Conservation (phyloP, 2,888 invertebrate genomes). For the Hoplodrina ambigua region DNA sequence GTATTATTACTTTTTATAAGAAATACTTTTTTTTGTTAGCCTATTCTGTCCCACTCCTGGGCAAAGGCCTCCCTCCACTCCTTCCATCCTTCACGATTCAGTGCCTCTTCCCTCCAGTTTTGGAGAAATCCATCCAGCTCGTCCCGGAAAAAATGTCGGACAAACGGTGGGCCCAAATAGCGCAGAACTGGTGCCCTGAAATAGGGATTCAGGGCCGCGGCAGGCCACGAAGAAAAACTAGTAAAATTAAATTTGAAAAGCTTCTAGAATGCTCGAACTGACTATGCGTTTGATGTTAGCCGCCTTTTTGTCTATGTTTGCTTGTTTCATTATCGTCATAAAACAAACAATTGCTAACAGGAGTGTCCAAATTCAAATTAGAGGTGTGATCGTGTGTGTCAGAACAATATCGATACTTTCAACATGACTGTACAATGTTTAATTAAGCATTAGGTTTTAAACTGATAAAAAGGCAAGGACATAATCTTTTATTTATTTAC, state of each 20-base stretch:
- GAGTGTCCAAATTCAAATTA: not conserved
- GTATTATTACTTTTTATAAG: too few relatives aligned
- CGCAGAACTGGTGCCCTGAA: too few relatives aligned
- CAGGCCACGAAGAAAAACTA: too few relatives aligned
- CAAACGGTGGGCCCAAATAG: too few relatives aligned
- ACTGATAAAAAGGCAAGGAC: not conserved
- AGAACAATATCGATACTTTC: not conserved
- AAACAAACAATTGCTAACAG: conserved; percentile 15
- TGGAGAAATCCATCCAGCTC: too few relatives aligned
- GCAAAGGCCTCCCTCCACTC: too few relatives aligned
- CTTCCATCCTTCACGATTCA: too few relatives aligned
- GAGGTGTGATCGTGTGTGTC: conserved; percentile 4
- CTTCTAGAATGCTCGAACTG: not conserved
- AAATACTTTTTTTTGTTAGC: too few relatives aligned
- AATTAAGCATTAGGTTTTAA: not conserved
- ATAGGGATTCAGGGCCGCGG: too few relatives aligned
- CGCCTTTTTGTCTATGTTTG: not conserved
- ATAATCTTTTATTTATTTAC: not conserved
- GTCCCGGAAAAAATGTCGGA: too few relatives aligned
- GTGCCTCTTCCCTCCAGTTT: too few relatives aligned
- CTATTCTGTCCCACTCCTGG: too few relatives aligned
- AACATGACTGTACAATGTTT: not conserved
- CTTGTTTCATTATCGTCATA: not conserved
- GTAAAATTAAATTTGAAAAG: not conserved
- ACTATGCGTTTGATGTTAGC: not conserved